Evolutionary conservation across 2,888 invertebrate genomes (phyloP).

Genomic region (Drosophila antonietae): DNA sequence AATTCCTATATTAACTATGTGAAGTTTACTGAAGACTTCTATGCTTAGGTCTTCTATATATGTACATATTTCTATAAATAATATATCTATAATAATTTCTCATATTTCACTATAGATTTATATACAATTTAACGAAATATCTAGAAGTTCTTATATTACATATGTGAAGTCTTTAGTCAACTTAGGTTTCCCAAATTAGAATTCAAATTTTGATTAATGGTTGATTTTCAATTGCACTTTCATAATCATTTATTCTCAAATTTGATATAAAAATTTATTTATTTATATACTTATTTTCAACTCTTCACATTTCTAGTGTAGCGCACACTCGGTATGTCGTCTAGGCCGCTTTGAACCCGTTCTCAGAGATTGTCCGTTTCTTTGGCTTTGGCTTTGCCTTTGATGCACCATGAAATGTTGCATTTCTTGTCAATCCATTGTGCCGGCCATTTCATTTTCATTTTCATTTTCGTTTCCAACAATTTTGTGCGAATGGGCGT

Average conservation of each 20-base stretch:
- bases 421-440: constrained; percentile 44
- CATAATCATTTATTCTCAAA: background rate
- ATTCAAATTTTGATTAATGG: background rate
- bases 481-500: constrained; percentile 53
- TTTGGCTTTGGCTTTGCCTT: constrained; percentile 31
- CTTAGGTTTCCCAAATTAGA: too few relatives aligned
- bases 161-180: background rate
- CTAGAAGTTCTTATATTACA: background rate
- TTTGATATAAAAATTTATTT: background rate
- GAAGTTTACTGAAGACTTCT: too few relatives aligned
- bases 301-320: background rate
- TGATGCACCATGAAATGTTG: constrained; percentile 70
- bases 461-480: constrained; percentile 35
- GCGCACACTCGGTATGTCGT: constrained; percentile 25
- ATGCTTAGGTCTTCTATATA: too few relatives aligned
- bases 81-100: too few relatives aligned
- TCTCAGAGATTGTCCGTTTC: constrained; percentile 11
- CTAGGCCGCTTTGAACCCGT: constrained; percentile 18
- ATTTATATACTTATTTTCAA: background rate
- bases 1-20: background rate
- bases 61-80: too few relatives aligned
- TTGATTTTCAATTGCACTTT: background rate
- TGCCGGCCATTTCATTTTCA: constrained; percentile 11
- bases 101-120: too few relatives aligned
- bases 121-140: background rate